Evolutionary conservation across 2,113 vertebrate species (phyloP).

Genomic region (Recurvirostra avosetta): DNA sequence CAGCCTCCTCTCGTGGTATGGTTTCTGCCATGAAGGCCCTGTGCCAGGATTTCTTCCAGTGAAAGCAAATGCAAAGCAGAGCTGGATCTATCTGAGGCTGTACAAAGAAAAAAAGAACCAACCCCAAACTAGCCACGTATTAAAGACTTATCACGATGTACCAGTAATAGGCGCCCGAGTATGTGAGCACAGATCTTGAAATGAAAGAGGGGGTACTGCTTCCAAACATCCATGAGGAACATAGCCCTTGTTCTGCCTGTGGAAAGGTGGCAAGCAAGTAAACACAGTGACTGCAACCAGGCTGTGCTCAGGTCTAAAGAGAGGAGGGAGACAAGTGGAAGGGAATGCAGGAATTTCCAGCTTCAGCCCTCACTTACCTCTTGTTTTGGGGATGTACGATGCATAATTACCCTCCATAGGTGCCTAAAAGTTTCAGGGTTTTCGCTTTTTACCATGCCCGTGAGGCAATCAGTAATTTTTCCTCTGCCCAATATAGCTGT

Average conservation of each 20-base stretch:
- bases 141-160: background rate
- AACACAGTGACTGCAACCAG: background rate
- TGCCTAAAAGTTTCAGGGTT: background rate
- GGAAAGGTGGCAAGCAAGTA: background rate
- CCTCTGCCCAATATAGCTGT: background rate
- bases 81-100: background rate
- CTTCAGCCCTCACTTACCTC: background rate
- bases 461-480: background rate
- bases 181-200: background rate
- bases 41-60: background rate
- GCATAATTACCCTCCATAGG: background rate
- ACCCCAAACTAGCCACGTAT: background rate
- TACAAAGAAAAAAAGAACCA: background rate
- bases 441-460: background rate
- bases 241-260: accelerated
- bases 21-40: background rate
- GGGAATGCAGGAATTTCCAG: background rate
- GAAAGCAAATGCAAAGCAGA: background rate
- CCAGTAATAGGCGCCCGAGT: accelerated
- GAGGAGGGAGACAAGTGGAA: background rate
- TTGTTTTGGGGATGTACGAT: background rate
- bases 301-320: background rate
- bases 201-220: background rate
- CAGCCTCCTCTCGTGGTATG: background rate
- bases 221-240: background rate